Base-by-base conservation (phyloP, 2,113 vertebrate species). In the Sinocyclocheilus maitianheensis region DNA sequence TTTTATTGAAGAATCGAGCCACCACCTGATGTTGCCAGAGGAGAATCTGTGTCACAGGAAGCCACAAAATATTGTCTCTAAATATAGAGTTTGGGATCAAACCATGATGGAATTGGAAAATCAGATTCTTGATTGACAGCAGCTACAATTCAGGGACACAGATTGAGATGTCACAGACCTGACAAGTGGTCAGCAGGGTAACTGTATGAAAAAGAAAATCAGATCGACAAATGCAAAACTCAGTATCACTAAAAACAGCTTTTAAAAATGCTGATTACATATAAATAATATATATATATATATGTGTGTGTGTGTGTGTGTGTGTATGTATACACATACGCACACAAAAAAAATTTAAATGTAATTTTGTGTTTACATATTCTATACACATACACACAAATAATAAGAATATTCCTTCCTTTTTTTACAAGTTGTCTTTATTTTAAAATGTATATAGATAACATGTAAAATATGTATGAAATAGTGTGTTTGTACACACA, bases 11-110 rank as follows among this genome's bases (percentile, higher is more conserved):
- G 91, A 91, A 92, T 91, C 88, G 90, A 90, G 91, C 89, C 91
- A 90, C 89, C 91, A 94, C 93, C 94, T 93, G 92, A 94, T 93
- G 92, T 92, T 93, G 89, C 91, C 88, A 90, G 90, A 87, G 58
- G 81, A 89, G 91, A 91, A 88, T 93, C 81, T 88, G 88, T 88
- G 89, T 90, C 88, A 84, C 80, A 87, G 88, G 87, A 89, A 91
- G 86, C 67, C 81, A 69, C 88, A 84, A 84, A 90, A 88, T 91
- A 92, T 93, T 93, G 92, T 81, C 85, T 78, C 89, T 77, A 87
- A 86, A 84, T 65, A 78, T 55, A 78, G 48, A 88, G 83, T 60
- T 63, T 72, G 81, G 51, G 77, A 86, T 69, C 81, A 51, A 85
- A 79, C 43, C 37, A 30, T 72, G 26, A 69, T 34, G 58, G 46